phyloP scores from a whole-genome alignment of 2,113 vertebrate species.

The Ochotona princeps region DNA sequence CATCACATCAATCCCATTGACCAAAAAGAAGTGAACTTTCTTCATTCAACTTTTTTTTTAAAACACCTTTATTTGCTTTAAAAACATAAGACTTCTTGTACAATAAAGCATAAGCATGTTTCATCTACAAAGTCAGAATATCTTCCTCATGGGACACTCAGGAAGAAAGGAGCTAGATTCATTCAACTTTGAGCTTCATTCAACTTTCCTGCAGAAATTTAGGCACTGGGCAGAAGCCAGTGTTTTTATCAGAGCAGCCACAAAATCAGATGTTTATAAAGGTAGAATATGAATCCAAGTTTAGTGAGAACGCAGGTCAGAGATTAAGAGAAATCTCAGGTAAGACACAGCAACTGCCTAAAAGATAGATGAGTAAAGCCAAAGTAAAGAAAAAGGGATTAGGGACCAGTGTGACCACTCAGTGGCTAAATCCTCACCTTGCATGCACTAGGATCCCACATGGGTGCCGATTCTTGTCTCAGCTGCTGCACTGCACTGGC shows the following conservation, averaged over 20 bases:
- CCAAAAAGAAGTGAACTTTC: not conserved
- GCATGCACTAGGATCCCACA: no score
- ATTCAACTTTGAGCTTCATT: not conserved
- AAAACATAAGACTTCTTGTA: no score
- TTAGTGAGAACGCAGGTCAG: not conserved
- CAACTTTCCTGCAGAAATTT: not conserved
- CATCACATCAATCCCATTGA: not conserved
- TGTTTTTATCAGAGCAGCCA: not conserved
- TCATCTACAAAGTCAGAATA: no score
- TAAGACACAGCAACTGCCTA: not conserved
- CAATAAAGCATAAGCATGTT: no score
- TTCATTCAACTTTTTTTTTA: not conserved
- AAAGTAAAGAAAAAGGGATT: not conserved
- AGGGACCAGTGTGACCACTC: no score
- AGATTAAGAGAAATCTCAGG: not conserved
- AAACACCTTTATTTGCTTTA: no score
- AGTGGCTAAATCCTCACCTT: no score
- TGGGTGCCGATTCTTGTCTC: no score
- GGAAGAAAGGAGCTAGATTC: no score
- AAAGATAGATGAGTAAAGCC: not conserved
- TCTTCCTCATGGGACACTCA: no score
- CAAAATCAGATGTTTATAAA: conserved; percentile 9
- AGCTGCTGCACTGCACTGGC: no score
- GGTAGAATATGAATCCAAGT: not conserved
- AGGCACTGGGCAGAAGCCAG: not conserved